Base-by-base conservation (phyloP, 2,113 vertebrate species). In the Callospermophilus lateralis region DNA sequence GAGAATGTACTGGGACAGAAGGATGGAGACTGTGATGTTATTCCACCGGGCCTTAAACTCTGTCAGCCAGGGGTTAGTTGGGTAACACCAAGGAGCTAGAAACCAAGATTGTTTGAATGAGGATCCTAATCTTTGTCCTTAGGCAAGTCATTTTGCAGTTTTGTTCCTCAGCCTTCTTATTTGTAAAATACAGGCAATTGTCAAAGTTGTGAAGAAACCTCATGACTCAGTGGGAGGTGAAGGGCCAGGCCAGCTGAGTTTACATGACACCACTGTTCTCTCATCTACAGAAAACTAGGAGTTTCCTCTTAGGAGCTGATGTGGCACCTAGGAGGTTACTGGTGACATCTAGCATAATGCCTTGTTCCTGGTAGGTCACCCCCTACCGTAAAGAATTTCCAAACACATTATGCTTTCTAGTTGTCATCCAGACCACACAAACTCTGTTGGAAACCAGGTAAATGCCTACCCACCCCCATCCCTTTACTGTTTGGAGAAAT, bases 1-100 rank as follows among this genome's bases (percentile, higher is more conserved):
- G 88, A 97, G 94, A 97, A 97, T 94, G 95, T 93, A 48, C 93
- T 81, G 94, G 96, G 81, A 76, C 93, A 90, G 78, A 83, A 97
- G 83, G 84, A 73, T 55, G 92, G 96, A 93, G 97, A 97, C 24
- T 93, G 94, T 84, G 86, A 83, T 72, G 70, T 58, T 39, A 65
- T 70, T 89, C 72, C 88, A 94, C 74, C 22, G 68, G 84, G 80
- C 77, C 89, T 97, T 96, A 96, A 84, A 89, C 48, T 42, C 58
- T 68, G 6, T 68, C 26, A 17, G 78, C 17, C 42, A 8, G 22
- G 6, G n/a, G 19, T 42, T 42, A 48, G 34, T 87, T 42, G 58
- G 11, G 45, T 34, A n/a, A n/a, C 16, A 4, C 65, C 17, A 68
- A 58, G 12, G 65, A 76, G 22, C 32, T 77, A 61, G 73, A 51